Evolutionary conservation across 2,797 vertebrate species (phyloP), one percentile per base, ranked within the genome.

Genomic region (Girardinus metallicus): DNA sequence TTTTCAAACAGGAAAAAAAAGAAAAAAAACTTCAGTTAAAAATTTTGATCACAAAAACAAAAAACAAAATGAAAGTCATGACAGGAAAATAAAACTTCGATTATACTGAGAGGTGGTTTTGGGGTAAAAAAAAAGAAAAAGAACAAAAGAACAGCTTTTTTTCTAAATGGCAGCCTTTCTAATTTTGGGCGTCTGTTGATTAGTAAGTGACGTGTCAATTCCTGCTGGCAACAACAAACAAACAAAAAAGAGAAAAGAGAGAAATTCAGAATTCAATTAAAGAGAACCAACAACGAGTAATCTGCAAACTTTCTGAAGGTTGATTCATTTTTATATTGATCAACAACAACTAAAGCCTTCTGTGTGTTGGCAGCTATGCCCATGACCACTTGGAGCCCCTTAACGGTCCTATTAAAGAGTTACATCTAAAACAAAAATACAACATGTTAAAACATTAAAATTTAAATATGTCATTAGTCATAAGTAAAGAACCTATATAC

Each of bases 141-240:
- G 16, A 49, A 78, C 21, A 47, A 79, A 82, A 78, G 13, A 31
- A 16, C 36, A 47, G 46, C 44, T 86, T 81, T 76, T 80, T 39
- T 80, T 78, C 62, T 78, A 31, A 12, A 82, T 81, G 51, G 4
- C 60, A n/a, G 62, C 44, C 72, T 47, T 62, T 74, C 55, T 66
- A 51, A 64, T 44, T 76, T 78, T 71, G 21, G 21, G 1, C 31
- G 70, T 78, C 51, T 84, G 74, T 55, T 66, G 55, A 82, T 0
- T 39, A 29, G 62, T 68, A 13, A 68, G 44, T 41, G 44, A 71
- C 47, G 51, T 23, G 31, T 73, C 55, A 81, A 71, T 62, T 47
- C 46, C 44, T 31, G 43, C 23, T 79, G 77, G 66, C 76, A 81
- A 13, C 21, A 62, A 60, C 2, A 64, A 64, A 64, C 18, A 77